Evolutionary conservation across 2,888 invertebrate genomes (phyloP).

Genomic region (Andrena praecox): DNA sequence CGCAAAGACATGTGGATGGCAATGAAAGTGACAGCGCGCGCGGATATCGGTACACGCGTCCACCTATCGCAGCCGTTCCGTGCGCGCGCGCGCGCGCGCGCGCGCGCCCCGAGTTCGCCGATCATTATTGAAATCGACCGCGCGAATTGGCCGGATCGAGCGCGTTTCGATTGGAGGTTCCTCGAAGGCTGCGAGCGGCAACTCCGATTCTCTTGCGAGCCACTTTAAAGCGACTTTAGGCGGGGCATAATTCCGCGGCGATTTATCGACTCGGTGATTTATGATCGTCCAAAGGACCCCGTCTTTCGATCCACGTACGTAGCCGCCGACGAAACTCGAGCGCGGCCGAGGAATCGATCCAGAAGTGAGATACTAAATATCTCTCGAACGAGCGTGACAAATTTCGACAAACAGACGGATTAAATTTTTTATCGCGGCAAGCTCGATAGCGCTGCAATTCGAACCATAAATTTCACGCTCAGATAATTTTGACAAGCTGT

Average conservation of each 20-base stretch:
- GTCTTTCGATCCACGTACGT: not conserved
- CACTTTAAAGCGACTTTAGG: conserved; percentile 1
- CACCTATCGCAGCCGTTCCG: conserved; percentile 11
- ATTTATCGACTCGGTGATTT: conserved; percentile 13
- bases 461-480: conserved; percentile 3
- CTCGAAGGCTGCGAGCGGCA: not conserved
- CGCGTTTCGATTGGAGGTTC: not conserved
- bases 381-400: conserved; percentile 1
- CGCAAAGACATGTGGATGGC: conserved; percentile 71
- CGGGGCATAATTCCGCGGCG: conserved; percentile 7
- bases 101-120: not conserved
- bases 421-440: conserved; percentile 26
- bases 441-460: not conserved
- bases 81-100: not conserved
- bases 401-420: conserved; percentile 25
- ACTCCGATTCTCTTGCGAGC: not conserved
- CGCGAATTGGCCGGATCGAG: not conserved
- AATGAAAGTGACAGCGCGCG: conserved; percentile 72
- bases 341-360: not conserved
- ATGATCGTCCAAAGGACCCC: not conserved
- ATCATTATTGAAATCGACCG: not conserved
- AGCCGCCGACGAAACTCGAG: not conserved
- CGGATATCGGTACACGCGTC: conserved; percentile 37
- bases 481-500: conserved; percentile 20
- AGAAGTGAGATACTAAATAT: not conserved